Conservation (phyloP, 2,113 vertebrate genomes). For the Paracyprichromis sp. region DNA sequence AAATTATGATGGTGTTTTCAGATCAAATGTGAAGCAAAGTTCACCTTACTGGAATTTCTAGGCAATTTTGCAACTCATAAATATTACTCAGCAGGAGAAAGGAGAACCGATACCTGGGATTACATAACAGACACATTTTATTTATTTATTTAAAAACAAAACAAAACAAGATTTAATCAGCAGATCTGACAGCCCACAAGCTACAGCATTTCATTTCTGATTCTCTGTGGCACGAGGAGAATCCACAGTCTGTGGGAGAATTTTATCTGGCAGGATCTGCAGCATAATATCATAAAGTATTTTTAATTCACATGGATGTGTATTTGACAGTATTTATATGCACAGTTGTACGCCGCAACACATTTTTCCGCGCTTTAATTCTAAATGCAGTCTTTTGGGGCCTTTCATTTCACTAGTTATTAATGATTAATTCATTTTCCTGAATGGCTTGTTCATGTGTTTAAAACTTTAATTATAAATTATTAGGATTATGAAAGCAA, state of each 20-base stretch:
- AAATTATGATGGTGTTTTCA: not conserved
- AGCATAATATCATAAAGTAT: not conserved
- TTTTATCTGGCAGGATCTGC: not conserved
- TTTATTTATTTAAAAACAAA: not conserved
- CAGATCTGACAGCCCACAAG: not conserved
- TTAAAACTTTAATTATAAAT: not conserved
- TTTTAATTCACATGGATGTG: not conserved
- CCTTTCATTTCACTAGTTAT: not conserved
- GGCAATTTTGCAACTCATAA: not conserved
- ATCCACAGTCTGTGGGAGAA: not conserved
- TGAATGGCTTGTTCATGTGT: not conserved
- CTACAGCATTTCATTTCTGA: not conserved
- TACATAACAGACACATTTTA: not conserved
- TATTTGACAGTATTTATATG: not conserved
- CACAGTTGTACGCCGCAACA: accelerated
- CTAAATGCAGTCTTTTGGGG: not conserved
- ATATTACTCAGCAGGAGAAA: not conserved
- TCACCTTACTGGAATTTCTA: not conserved
- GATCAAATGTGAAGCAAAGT: not conserved
- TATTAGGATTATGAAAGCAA: slow-evolving; percentile 96
- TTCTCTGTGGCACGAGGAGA: not conserved
- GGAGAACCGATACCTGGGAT: not conserved
- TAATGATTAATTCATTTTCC: not conserved
- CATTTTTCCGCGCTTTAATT: not conserved
- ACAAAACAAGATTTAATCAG: not conserved